phyloP scores from a whole-genome alignment of 2,797 vertebrate species.

The Peromyscus melanophrys region DNA sequence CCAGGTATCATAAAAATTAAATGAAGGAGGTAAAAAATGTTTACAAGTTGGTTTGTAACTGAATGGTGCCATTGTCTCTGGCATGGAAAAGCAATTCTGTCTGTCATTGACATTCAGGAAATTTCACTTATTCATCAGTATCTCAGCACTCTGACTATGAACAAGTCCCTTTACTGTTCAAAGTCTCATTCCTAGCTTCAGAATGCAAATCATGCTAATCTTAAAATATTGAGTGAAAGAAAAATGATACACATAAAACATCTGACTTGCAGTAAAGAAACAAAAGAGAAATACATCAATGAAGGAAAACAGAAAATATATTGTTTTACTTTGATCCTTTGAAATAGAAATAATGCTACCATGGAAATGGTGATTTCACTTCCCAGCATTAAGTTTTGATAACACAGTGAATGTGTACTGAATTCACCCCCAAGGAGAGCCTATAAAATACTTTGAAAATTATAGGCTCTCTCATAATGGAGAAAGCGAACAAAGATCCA shows the following conservation, averaged over 20 bases:
- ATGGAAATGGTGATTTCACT: neutral
- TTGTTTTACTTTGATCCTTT: neutral
- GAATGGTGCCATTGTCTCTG: neutral
- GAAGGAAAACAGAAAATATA: neutral
- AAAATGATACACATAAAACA: neutral
- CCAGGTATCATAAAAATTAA: neutral
- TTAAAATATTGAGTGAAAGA: neutral
- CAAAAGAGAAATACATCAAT: neutral
- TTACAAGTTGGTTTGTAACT: neutral
- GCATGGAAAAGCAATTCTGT: neutral
- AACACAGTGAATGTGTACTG: conserved; percentile 42
- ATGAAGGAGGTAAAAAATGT: neutral
- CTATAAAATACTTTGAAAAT: conserved; percentile 68
- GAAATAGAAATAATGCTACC: neutral
- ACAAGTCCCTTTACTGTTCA: neutral
- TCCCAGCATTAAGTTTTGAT: conserved; percentile 27
- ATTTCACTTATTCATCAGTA: neutral
- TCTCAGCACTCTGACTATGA: neutral
- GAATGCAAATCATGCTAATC: neutral
- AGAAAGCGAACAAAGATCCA: conserved; percentile 43
- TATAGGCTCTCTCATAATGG: conserved; percentile 41
- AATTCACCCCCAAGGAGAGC: neutral
- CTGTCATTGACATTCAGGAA: neutral
- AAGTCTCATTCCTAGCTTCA: neutral
- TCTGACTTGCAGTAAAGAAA: neutral